These are phyloP conservation scores for Pseudois nayaur DNA, from an alignment of 2,113 vertebrate species.

Conservation along the genomic window DNA sequence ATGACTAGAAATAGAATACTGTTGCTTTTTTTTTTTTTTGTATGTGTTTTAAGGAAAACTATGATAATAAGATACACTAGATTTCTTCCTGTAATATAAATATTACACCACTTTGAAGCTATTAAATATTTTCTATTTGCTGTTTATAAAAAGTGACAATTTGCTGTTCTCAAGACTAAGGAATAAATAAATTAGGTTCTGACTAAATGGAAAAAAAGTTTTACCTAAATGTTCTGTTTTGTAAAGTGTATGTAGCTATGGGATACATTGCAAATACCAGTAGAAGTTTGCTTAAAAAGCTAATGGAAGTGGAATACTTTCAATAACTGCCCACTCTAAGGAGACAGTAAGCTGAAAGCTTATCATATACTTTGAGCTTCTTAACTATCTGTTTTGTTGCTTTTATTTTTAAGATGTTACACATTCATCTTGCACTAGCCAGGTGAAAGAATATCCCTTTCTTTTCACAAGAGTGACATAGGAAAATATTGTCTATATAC, in stretches of 20 bases:
- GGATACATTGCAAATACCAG: not conserved
- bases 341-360: not conserved
- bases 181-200: not conserved
- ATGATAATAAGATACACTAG: not conserved
- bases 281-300: not conserved
- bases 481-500: not conserved
- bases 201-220: not conserved
- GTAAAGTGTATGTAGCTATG: not conserved
- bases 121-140: not conserved
- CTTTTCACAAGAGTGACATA: not conserved
- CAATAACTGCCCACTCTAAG: not conserved
- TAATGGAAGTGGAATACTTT: not conserved
- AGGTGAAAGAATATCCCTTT: not conserved
- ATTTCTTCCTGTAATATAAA: not conserved
- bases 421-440: not conserved
- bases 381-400: not conserved
- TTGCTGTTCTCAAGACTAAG: not conserved
- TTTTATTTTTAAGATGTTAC: not conserved
- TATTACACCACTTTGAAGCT: not conserved
- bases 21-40: not conserved
- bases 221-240: not conserved
- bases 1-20: not conserved
- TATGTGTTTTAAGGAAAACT: not conserved
- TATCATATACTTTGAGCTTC: not conserved
- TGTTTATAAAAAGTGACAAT: not conserved